Evolutionary conservation across 2,888 invertebrate genomes (phyloP).

Genomic region (Candidula unifasciata): DNA sequence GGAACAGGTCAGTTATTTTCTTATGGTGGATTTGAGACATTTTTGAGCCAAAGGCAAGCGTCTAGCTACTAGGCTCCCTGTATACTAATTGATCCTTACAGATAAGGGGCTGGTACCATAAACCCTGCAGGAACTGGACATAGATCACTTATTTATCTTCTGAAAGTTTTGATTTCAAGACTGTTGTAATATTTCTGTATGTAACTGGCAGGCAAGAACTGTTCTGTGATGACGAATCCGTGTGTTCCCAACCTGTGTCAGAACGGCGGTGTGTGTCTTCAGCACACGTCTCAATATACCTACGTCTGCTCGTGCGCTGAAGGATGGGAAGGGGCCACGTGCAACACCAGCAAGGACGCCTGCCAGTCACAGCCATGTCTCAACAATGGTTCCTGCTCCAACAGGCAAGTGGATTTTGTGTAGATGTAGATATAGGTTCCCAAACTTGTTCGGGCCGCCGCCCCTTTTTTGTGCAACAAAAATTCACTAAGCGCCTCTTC

Average conservation of each 20-base stretch:
- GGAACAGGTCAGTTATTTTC: no score
- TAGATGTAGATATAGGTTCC: not conserved
- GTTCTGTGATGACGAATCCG: not conserved
- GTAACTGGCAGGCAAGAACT: conserved; percentile 16
- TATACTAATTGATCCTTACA: no score
- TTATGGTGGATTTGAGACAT: no score
- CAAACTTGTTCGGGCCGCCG: no score
- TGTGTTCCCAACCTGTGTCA: conserved; percentile 48
- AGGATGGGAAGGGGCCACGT: conserved; percentile 38
- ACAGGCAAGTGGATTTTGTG: conserved; percentile 20
- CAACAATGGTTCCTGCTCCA: conserved; percentile 43
- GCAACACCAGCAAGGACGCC: conserved; percentile 32
- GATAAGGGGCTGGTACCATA: no score
- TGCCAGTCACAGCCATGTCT: conserved; percentile 47
- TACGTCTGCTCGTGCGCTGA: conserved; percentile 33
- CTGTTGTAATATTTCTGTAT: not conserved
- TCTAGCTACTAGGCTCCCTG: no score
- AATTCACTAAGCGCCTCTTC: no score
- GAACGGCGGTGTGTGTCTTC: conserved; percentile 45
- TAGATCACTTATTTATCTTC: no score
- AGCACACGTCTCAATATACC: not conserved
- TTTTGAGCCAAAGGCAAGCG: no score
- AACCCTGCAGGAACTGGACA: no score
- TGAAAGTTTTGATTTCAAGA: no score
- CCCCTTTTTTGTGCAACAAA: no score